Conservation (phyloP, 1,140 invertebrate genomes). For the Ips typographus region DNA sequence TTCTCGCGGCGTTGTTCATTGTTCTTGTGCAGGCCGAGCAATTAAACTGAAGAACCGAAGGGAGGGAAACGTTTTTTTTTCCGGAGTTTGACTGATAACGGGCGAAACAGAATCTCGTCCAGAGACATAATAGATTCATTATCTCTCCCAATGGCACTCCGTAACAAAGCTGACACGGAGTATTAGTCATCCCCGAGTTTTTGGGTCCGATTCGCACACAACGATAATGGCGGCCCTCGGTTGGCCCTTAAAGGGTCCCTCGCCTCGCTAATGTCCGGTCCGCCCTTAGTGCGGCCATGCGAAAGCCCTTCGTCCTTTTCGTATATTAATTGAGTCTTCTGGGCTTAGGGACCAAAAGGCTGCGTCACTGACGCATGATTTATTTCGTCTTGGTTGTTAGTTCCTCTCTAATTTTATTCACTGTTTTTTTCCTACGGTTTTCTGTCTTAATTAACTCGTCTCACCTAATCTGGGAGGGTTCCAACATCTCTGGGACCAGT, state of each 20-base stretch:
- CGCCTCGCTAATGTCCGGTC: conserved; percentile 43
- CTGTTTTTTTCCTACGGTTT: conserved; percentile 18
- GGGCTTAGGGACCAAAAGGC: conserved; percentile 33
- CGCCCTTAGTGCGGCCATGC: conserved; percentile 45
- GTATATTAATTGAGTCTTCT: conserved; percentile 51
- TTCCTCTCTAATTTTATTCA: conserved; percentile 36
- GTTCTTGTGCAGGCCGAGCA: too few species aligned
- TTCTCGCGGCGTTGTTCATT: neutral
- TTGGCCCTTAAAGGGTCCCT: conserved; percentile 15
- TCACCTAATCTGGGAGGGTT: too few species aligned
- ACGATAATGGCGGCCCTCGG: conserved; percentile 37
- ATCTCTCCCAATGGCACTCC: conserved; percentile 44
- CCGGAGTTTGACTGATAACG: too few species aligned
- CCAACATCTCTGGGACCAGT: too few species aligned
- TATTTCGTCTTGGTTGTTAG: conserved; percentile 33
- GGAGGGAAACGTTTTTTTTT: too few species aligned
- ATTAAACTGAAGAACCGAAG: too few species aligned
- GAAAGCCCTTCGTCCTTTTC: conserved; percentile 34
- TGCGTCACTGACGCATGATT: conserved; percentile 36
- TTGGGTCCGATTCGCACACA: conserved; percentile 42
- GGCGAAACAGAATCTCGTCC: conserved; percentile 10
- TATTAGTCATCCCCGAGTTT: conserved; percentile 48
- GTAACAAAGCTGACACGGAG: conserved; percentile 44
- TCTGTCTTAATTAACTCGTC: conserved; percentile 28
- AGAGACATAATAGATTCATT: conserved; percentile 49